Percentiles rank a stretch among this genome's conserved stretches.
phyloP scores from a whole-genome alignment of 2,113 vertebrate species.

The Pterophyllum scalare region DNA sequence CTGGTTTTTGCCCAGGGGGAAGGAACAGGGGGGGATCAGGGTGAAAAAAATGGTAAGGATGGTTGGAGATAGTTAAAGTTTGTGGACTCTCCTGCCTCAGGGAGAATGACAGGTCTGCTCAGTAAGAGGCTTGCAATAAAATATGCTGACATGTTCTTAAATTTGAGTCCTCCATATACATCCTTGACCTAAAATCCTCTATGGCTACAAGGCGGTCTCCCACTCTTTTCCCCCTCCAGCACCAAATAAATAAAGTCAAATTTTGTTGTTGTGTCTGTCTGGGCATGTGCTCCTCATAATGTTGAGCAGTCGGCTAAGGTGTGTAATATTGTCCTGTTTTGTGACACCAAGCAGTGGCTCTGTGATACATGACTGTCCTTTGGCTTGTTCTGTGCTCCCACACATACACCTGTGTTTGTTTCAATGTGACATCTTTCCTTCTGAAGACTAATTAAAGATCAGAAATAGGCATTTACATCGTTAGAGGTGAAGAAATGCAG shows the following conservation, averaged over 20 bases:
- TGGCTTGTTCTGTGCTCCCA: slow-evolving; percentile 42
- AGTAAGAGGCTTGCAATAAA: neutral
- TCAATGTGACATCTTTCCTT: neutral
- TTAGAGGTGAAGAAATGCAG: neutral
- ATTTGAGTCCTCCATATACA: neutral
- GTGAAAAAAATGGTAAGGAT: neutral
- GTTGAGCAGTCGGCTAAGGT: neutral
- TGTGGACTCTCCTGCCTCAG: neutral
- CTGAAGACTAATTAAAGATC: neutral
- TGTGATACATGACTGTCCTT: slow-evolving; percentile 44
- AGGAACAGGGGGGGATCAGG: neutral
- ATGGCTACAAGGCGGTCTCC: neutral
- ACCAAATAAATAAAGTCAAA: neutral
- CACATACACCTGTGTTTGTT: neutral
- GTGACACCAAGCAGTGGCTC: slow-evolving; percentile 24
- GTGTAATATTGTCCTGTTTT: slow-evolving; percentile 9
- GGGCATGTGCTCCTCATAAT: neutral
- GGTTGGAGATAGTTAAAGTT: neutral
- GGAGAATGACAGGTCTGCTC: neutral
- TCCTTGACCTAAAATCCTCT: neutral
- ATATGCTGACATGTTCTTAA: neutral
- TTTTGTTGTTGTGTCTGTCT: neutral
- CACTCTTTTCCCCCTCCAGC: neutral
- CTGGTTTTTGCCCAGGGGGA: neutral
- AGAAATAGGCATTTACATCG: neutral